Conservation (phyloP, 2,113 vertebrate species). For the Istiophorus platypterus region DNA sequence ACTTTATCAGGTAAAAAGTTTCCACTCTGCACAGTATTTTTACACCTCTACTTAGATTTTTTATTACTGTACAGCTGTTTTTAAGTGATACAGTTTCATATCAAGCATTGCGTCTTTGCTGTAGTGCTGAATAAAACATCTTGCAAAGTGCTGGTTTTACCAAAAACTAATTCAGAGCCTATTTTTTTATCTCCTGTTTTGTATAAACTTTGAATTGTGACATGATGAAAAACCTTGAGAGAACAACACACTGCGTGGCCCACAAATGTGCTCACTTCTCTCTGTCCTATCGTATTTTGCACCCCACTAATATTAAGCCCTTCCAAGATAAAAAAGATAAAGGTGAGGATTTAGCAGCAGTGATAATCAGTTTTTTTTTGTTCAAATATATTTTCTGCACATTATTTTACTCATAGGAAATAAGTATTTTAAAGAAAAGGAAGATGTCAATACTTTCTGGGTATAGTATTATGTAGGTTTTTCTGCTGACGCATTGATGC, state of each 20-base stretch:
- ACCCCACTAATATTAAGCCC: constrained; percentile 15
- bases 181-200: constrained; percentile 32
- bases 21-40: background rate
- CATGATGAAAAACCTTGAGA: constrained; percentile 51
- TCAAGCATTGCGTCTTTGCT: background rate
- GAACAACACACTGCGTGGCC: background rate
- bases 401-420: background rate
- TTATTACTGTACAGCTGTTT: background rate
- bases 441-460: too few species aligned
- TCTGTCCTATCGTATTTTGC: constrained; percentile 23
- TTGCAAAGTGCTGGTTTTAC: constrained; percentile 16
- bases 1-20: background rate
- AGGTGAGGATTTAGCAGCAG: background rate
- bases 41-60: background rate
- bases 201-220: constrained; percentile 40
- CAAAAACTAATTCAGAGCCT: constrained; percentile 24
- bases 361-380: background rate
- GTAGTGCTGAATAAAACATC: background rate
- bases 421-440: too few species aligned
- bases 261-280: constrained; percentile 32
- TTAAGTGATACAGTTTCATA: background rate
- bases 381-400: background rate
- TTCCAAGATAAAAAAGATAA: background rate
- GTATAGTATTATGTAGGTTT: too few species aligned
- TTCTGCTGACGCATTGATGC: too few species aligned